phyloP scores from a whole-genome alignment of 2,797 vertebrate species.

The Anisognathus igniventris region DNA sequence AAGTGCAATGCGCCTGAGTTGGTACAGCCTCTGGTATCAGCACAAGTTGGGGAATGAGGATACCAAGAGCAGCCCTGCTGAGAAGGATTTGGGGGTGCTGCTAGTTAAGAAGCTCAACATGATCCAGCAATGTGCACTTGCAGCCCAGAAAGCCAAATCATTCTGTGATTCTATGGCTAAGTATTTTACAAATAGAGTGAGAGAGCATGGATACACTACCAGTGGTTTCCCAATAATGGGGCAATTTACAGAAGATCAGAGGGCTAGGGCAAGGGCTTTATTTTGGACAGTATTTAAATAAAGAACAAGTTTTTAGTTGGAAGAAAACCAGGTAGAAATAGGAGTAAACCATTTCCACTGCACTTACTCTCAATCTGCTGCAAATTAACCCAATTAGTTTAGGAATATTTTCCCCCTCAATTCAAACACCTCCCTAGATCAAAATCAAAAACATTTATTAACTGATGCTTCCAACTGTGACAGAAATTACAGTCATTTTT shows the following conservation, averaged over 20 bases:
- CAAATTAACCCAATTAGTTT: conserved; percentile 52
- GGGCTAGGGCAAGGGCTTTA: neutral
- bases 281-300: neutral
- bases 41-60: neutral
- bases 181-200: neutral
- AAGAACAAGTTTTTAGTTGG: neutral
- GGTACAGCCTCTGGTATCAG: neutral
- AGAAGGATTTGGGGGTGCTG: neutral
- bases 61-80: neutral
- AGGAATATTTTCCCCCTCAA: conserved; percentile 21
- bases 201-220: neutral
- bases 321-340: neutral
- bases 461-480: conserved; percentile 80
- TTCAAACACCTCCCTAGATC: conserved; percentile 51
- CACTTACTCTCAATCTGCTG: neutral
- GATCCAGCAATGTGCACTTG: neutral
- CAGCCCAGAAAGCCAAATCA: neutral
- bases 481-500: conserved; percentile 81
- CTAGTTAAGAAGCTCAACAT: neutral
- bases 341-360: neutral
- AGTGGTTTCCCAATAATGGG: neutral
- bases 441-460: conserved; percentile 78
- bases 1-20: neutral
- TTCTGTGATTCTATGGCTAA: neutral
- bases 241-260: neutral